Evolutionary conservation across 2,113 vertebrate species (phyloP), one percentile per base, ranked within the genome.

Genomic region (Mixornis gularis): DNA sequence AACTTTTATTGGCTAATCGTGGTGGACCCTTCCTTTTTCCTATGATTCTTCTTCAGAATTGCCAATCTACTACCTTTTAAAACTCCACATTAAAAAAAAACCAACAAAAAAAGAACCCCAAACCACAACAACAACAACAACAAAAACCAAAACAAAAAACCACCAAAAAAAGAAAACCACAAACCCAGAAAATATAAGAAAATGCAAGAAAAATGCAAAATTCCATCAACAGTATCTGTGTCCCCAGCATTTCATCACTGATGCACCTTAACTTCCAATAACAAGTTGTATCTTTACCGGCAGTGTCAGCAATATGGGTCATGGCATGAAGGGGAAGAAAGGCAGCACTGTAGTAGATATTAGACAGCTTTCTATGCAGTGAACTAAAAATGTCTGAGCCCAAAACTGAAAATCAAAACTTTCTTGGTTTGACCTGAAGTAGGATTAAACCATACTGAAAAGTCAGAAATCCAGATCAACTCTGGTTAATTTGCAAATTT

Each of bases 251-350:
- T 30, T 30, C 3, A 0, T 20, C 44, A 40, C 7, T 10, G 29
- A 36, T 87, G 60, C 12, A 60, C 4, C 20, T 22, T 13, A 55
- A 66, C 2, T n/a, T 85, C 8, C 36, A 52, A 2, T 17, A 79
- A 4, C 18, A 22, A 26, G 9, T 38, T 20, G 4, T 73, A 0
- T n/a, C 34, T 63, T 78, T 48, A n/a, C 21, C 0, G 0, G 3
- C 20, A 51, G 10, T 5, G 4, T 58, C 27, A 40, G 25, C 44
- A 66, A 20, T 36, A 13, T 19, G 19, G 29, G 17, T 46, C 0
- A 0, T 80, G 40, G 17, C 24, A 84, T 55, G n/a, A 63, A 27
- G 6, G 18, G 40, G 10, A 26, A 51, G 64, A 79, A 80, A 72
- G 55, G 21, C 48, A 55, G 30, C 7, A 6, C 53, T 80, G 46